Evolutionary conservation across 2,888 invertebrate species (phyloP).

Genomic region (Tinea pellionella): DNA sequence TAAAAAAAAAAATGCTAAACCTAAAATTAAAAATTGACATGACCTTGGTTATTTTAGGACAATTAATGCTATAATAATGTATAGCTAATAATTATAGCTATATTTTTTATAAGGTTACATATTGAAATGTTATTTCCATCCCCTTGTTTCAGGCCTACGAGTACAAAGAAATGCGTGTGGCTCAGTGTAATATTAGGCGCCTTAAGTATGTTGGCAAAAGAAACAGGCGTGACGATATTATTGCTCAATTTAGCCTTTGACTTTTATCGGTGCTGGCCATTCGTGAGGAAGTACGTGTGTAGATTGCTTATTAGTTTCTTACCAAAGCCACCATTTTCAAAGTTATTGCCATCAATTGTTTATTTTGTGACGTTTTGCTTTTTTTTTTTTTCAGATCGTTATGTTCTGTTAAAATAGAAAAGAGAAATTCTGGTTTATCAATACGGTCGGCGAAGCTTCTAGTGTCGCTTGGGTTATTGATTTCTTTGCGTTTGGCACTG

Average conservation of each 20-base stretch:
- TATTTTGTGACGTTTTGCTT: slow-evolving; percentile 3
- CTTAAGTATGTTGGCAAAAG: slow-evolving; percentile 87
- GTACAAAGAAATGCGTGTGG: slow-evolving; percentile 69
- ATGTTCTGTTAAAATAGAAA: slow-evolving; percentile 48
- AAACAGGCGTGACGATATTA: slow-evolving; percentile 83
- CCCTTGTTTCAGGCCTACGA: slow-evolving; percentile 41
- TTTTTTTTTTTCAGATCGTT: slow-evolving; percentile 35
- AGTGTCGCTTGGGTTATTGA: slow-evolving; percentile 74
- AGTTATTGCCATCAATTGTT: slow-evolving; percentile 6
- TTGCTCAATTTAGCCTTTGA: slow-evolving; percentile 84
- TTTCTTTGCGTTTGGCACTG: slow-evolving; percentile 78
- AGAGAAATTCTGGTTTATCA: slow-evolving; percentile 64
- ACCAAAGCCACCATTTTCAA: background rate
- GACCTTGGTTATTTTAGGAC: too few species aligned
- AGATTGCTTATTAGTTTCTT: slow-evolving; percentile 2
- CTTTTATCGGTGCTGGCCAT: slow-evolving; percentile 80
- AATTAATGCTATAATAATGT: background rate
- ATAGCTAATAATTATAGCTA: background rate
- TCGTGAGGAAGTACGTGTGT: slow-evolving; percentile 72
- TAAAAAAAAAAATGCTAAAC: too few species aligned
- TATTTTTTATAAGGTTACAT: background rate
- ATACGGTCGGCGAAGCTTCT: slow-evolving; percentile 73
- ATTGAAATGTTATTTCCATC: background rate
- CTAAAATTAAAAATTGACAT: too few species aligned
- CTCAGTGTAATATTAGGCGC: slow-evolving; percentile 78